These are phyloP conservation scores for Galbula dea DNA, from an alignment of 2,113 vertebrate species.

Conservation along the genomic window DNA sequence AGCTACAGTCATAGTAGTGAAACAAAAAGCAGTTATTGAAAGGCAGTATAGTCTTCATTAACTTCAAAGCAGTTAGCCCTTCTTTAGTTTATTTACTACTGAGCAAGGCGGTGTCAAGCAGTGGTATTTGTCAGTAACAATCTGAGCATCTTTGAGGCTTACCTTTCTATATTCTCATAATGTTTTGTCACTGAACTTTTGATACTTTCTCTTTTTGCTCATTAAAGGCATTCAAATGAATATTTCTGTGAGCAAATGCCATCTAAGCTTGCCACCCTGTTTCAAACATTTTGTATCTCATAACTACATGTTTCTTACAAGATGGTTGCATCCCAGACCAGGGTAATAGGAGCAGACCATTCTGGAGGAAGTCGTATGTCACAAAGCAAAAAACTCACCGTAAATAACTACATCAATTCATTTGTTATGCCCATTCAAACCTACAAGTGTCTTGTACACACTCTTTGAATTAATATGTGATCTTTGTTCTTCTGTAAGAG, in stretches of 20 bases:
- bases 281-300: background rate
- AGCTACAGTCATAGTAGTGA: constrained; percentile 61
- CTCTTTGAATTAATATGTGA: background rate
- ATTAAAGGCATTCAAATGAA: background rate
- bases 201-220: background rate
- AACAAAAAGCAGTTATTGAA: constrained; percentile 72
- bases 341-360: background rate
- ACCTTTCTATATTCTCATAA: background rate
- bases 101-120: constrained; percentile 38
- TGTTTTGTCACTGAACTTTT: background rate
- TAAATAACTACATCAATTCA: background rate
- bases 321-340: background rate
- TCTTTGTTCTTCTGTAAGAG: background rate
- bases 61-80: constrained; percentile 68
- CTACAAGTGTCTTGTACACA: background rate
- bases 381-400: background rate
- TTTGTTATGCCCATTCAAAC: background rate
- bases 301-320: background rate
- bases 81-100: constrained; percentile 45
- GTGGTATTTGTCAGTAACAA: constrained; percentile 43
- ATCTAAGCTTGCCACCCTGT: background rate
- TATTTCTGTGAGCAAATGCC: background rate
- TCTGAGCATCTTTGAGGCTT: constrained; percentile 3
- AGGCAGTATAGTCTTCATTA: constrained; percentile 70
- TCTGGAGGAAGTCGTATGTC: background rate